phyloP scores from a whole-genome alignment of 2,797 vertebrate species.

The Siniperca scherzeri region DNA sequence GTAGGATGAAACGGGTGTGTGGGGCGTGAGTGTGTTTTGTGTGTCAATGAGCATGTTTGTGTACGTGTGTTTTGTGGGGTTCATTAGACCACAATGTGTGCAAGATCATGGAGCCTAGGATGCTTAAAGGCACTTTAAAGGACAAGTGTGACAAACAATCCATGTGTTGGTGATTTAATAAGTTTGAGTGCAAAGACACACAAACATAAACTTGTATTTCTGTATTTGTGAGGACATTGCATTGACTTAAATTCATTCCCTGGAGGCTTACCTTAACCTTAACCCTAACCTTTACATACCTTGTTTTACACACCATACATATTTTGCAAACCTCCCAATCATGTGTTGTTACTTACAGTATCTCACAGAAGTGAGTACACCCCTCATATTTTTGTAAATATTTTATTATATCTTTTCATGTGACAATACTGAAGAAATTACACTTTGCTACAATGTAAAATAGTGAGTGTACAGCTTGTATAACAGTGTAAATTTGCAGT shows the following conservation, averaged over 20 bases:
- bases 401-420: too few species aligned
- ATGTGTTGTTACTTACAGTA: too few species aligned
- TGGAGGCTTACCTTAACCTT: not conserved
- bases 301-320: not conserved
- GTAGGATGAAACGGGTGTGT: conserved; percentile 82
- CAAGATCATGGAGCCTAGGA: not conserved
- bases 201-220: not conserved
- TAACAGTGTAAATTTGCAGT: too few species aligned
- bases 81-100: not conserved
- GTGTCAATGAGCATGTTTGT: conserved; percentile 22
- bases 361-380: too few species aligned
- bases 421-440: too few species aligned
- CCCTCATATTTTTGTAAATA: too few species aligned
- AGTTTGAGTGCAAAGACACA: not conserved
- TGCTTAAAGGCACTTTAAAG: conserved; percentile 10
- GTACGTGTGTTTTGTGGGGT: not conserved
- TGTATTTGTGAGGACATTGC: not conserved
- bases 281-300: too few species aligned
- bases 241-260: not conserved
- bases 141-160: not conserved
- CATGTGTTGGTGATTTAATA: not conserved
- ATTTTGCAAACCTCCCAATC: not conserved
- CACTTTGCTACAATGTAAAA: too few species aligned
- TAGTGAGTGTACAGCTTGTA: too few species aligned
- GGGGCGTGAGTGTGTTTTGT: conserved; percentile 25